phyloP scores from a whole-genome alignment of 2,113 vertebrate genomes.

The Cricetomys ansorgei region DNA sequence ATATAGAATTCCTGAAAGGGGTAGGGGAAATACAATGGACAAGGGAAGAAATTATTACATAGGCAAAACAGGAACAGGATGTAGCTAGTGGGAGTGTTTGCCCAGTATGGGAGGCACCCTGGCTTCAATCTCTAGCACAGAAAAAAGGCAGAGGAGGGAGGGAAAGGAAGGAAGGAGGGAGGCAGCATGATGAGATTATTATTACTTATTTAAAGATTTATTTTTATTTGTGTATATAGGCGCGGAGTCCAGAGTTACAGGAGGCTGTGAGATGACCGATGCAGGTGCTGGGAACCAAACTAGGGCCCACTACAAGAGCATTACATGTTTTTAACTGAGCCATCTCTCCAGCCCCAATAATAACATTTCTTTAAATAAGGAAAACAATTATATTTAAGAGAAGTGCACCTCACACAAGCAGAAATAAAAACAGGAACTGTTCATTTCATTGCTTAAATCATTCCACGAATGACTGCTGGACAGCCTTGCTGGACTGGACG shows the following conservation, averaged over 20 bases:
- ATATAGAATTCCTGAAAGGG: slow-evolving; percentile 16
- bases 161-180: no score
- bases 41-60: not conserved
- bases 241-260: no score
- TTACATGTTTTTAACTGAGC: not conserved
- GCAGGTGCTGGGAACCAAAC: not conserved
- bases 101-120: not conserved
- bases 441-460: slow-evolving; percentile 76
- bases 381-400: not conserved
- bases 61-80: not conserved
- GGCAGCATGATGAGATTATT: not conserved
- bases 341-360: not conserved
- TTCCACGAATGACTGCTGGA: slow-evolving; percentile 70
- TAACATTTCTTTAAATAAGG: not conserved
- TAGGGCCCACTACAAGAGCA: not conserved
- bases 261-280: not conserved
- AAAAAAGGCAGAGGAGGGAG: not conserved
- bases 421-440: slow-evolving; percentile 55
- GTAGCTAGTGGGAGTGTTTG: not conserved
- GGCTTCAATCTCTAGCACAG: not conserved
- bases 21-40: not conserved
- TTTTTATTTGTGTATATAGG: not conserved
- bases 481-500: slow-evolving; percentile 69
- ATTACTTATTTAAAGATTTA: not conserved
- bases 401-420: slow-evolving; percentile 67